These are phyloP conservation scores for Oreochromis tanganicae DNA, from an alignment of 2,113 vertebrate genomes.

Conservation along the genomic window DNA sequence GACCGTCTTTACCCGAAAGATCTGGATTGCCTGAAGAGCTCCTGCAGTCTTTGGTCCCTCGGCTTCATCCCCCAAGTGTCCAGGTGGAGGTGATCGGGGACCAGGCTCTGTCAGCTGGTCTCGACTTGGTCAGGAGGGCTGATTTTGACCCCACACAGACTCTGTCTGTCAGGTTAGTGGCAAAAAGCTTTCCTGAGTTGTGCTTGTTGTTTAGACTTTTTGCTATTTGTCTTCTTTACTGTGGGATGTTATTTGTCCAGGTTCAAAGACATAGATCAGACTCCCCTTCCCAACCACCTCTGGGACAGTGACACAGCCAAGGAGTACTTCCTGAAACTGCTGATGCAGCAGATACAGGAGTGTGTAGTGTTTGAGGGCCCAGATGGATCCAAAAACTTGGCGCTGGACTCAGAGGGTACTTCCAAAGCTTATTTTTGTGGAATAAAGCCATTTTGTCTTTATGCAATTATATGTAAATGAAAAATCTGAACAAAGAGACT, in stretches of 20 bases:
- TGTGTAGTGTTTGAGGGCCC: constrained; percentile 68
- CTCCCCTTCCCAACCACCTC: not conserved
- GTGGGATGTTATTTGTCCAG: constrained; percentile 2
- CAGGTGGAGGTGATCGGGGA: constrained; percentile 73
- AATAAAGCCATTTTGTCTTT: not conserved
- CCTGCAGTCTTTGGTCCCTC: constrained; percentile 15
- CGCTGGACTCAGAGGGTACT: constrained; percentile 62
- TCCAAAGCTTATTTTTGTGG: not conserved
- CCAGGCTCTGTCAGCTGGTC: constrained; percentile 74
- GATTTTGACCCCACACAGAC: constrained; percentile 77
- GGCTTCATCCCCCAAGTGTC: not conserved
- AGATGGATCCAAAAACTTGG: constrained; percentile 60
- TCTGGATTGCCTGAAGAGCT: constrained; percentile 1
- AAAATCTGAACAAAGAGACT: not conserved
- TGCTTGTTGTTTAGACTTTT: not conserved
- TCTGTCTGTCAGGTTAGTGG: constrained; percentile 73
- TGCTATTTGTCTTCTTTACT: not conserved
- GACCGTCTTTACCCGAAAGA: not conserved
- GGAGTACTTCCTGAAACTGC: constrained; percentile 59
- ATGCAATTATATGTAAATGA: not conserved
- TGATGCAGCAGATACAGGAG: constrained; percentile 62
- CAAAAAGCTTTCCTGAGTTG: not conserved
- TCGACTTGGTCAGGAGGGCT: constrained; percentile 75
- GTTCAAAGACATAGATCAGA: constrained; percentile 1
- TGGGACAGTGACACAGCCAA: not conserved